A percentile compares a stretch with the other conserved stretches of the same genome.
These are phyloP conservation scores for Margarornis squamiger DNA, from an alignment of 2,797 vertebrate species.

Conservation along the genomic window DNA sequence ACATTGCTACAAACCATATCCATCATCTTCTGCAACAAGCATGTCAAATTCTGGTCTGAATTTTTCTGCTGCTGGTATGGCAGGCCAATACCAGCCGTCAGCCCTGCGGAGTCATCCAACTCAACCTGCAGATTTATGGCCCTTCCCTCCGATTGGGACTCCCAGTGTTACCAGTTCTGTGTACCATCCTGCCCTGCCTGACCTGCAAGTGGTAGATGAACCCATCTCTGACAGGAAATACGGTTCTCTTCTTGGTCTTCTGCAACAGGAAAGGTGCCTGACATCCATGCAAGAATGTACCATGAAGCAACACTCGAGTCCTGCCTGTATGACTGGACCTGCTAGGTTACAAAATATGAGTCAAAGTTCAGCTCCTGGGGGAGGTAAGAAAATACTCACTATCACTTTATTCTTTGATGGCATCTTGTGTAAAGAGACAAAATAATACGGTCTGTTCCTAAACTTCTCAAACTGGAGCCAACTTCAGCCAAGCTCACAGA, in stretches of 20 bases:
- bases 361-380: constrained; percentile 71
- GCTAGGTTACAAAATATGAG: constrained; percentile 77
- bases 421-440: not conserved
- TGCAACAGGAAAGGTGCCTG: constrained; percentile 83
- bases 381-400: constrained; percentile 73
- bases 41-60: constrained; percentile 19
- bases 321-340: constrained; percentile 74
- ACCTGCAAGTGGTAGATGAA: constrained; percentile 50
- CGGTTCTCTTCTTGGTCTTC: constrained; percentile 83
- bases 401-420: not conserved
- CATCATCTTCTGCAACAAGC: constrained; percentile 40
- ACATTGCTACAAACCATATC: constrained; percentile 68
- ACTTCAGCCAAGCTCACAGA: not conserved
- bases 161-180: constrained; percentile 32
- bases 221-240: constrained; percentile 80
- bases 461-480: not conserved
- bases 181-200: constrained; percentile 48
- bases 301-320: constrained; percentile 75
- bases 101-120: constrained; percentile 31
- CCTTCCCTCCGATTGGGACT: constrained; percentile 66
- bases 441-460: not conserved
- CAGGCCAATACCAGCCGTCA: constrained; percentile 56
- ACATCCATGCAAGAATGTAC: constrained; percentile 72
- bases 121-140: constrained; percentile 75
- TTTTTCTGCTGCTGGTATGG: not conserved